Conservation (phyloP, 2,113 vertebrate genomes). For the Arizona elegans region DNA sequence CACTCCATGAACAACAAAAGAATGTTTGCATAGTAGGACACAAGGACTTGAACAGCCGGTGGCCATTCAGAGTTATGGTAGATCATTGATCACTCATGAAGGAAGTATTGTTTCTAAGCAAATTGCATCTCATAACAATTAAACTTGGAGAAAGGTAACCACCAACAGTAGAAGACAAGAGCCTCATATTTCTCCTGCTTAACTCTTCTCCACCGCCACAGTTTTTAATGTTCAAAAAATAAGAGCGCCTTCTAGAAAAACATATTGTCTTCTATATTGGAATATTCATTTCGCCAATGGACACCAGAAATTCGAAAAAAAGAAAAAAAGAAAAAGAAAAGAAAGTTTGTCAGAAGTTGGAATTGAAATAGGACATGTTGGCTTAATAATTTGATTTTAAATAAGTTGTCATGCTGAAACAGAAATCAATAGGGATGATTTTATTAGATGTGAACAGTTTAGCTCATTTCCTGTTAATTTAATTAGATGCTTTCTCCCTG, state of each 20-base stretch:
- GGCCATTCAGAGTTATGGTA: background rate
- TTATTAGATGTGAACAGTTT: background rate
- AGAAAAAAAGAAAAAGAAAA: background rate
- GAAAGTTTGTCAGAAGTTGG: background rate
- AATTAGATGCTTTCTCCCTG: background rate
- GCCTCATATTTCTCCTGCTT: background rate
- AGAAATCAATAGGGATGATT: background rate
- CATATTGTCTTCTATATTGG: background rate
- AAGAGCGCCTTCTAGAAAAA: background rate
- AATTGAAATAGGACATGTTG: background rate
- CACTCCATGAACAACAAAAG: background rate
- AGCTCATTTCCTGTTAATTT: background rate
- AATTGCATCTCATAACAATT: background rate
- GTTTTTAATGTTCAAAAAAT: background rate
- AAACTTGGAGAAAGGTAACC: background rate
- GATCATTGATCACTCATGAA: background rate
- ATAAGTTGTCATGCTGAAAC: background rate
- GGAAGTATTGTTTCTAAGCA: background rate
- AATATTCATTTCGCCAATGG: background rate
- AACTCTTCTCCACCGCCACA: background rate
- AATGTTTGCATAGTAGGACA: background rate
- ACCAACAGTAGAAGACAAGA: background rate
- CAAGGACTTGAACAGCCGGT: background rate
- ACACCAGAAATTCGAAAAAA: background rate
- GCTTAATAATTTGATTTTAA: background rate